These are phyloP conservation scores for Poeciliopsis infans DNA, from an alignment of 2,797 vertebrate genomes.

Conservation along the genomic window DNA sequence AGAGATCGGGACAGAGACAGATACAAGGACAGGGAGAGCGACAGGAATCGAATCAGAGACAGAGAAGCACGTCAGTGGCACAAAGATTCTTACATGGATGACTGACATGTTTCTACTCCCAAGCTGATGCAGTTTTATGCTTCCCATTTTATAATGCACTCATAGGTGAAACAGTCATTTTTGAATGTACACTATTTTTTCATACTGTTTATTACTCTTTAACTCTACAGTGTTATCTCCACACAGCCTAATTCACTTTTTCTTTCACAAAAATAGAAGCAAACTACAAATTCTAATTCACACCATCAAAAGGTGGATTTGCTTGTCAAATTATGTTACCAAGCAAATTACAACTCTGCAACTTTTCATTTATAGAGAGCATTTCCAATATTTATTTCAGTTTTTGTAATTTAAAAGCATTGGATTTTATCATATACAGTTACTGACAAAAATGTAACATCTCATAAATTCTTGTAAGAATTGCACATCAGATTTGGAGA, in stretches of 20 bases:
- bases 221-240: background rate
- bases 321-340: background rate
- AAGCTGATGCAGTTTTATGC: constrained; percentile 43
- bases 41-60: constrained; percentile 60
- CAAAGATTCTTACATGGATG: constrained; percentile 64
- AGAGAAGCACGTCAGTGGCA: constrained; percentile 65
- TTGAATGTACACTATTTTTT: constrained; percentile 12
- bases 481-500: background rate
- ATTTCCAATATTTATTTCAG: background rate
- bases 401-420: background rate
- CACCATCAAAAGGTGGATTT: background rate
- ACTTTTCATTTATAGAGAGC: background rate
- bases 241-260: background rate
- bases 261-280: background rate
- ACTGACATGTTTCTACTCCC: constrained; percentile 48
- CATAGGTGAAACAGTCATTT: constrained; percentile 30
- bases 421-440: background rate
- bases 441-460: background rate
- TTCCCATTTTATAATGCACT: constrained; percentile 59
- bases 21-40: constrained; percentile 82
- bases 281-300: background rate
- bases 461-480: background rate
- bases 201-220: background rate
- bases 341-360: background rate
- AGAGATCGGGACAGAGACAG: constrained; percentile 83